Base-by-base conservation (phyloP, 1,140 invertebrate genomes). In the Archegozetes longisetosus region DNA sequence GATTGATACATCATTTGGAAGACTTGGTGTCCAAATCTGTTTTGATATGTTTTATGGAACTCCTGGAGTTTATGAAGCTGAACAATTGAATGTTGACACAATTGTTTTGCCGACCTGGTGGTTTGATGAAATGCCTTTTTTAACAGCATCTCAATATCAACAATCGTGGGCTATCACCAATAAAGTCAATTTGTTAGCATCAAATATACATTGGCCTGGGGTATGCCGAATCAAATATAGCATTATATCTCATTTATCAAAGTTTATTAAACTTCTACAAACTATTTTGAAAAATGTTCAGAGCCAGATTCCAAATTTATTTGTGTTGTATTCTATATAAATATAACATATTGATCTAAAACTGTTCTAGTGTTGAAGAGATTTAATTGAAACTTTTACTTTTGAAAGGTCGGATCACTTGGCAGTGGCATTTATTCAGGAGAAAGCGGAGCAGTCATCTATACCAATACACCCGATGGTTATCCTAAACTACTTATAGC, bases 1-100 rank as follows among this genome's bases (percentile, higher is more conserved):
- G 2, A 89, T 91, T 62, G 71, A 73, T 3, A 74, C 82, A 0
- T 68, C 68, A 32, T 48, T 64, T 25, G 61, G 63, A 3, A 53
- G 75, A 17, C 91, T 93, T 68, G 87, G 85, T 1, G 71, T 81
- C 1, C 75, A 87, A 24, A 82, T 79, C 55, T 84, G 84, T 63
- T 85, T 85, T 64, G 86, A 91, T 68, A 75, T 89, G 23, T 63
- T 87, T 1, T 83, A 82, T 66, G 64, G 77, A 49, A 68, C 75
- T 2, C 86, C 86, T 0, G 71, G 78, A 0, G 65, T 78, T 4
- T 67, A 73, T 27, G 59, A 71, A 2, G 66, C 84, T 1, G 64
- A 74, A 24, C 70, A 77, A 27, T 60, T 71, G 4, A 70, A 73
- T 0, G 67, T 88, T 1, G 79, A 74, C 2, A 82, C 89, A 68